Percentiles rank a stretch among this genome's conserved stretches.
phyloP scores from a whole-genome alignment of 2,888 invertebrate genomes.

The Argyresthia albistria region DNA sequence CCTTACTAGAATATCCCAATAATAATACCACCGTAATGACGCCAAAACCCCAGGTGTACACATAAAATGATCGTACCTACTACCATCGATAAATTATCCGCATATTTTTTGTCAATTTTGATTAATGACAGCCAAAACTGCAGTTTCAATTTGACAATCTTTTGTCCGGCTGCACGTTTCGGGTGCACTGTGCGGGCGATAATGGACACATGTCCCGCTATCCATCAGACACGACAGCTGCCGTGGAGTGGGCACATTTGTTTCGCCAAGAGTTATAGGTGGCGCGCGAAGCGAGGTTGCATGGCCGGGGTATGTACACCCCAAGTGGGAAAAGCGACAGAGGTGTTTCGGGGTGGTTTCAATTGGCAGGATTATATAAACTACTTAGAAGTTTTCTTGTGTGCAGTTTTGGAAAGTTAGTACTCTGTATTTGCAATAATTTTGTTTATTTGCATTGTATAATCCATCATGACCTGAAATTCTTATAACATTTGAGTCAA shows the following conservation, averaged over 20 bases:
- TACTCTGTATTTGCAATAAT: too few relatives aligned
- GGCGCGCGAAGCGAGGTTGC: slow-evolving; percentile 14
- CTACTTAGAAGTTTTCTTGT: too few relatives aligned
- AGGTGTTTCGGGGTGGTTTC: too few relatives aligned
- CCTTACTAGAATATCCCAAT: too few relatives aligned
- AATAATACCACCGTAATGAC: neutral
- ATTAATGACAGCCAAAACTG: slow-evolving; percentile 34
- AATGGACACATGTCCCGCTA: slow-evolving; percentile 65
- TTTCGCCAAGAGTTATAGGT: slow-evolving; percentile 30
- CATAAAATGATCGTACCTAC: neutral
- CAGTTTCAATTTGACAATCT: slow-evolving; percentile 15
- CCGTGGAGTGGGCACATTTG: slow-evolving; percentile 37
- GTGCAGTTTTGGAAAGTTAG: too few relatives aligned
- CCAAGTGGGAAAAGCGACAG: neutral
- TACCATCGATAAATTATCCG: slow-evolving; percentile 9
- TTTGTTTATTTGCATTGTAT: too few relatives aligned
- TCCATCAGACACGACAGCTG: slow-evolving; percentile 57
- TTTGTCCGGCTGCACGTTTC: slow-evolving; percentile 26
- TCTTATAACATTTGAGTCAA: too few relatives aligned
- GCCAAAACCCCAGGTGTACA: neutral
- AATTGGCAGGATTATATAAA: too few relatives aligned
- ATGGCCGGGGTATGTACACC: neutral
- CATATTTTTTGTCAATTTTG: slow-evolving; percentile 44
- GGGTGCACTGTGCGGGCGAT: slow-evolving; percentile 27
- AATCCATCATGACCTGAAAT: neutral